Evolutionary conservation across 2,797 vertebrate genomes (phyloP), one percentile per base, ranked within the genome.

Genomic region (Hirundo rustica): DNA sequence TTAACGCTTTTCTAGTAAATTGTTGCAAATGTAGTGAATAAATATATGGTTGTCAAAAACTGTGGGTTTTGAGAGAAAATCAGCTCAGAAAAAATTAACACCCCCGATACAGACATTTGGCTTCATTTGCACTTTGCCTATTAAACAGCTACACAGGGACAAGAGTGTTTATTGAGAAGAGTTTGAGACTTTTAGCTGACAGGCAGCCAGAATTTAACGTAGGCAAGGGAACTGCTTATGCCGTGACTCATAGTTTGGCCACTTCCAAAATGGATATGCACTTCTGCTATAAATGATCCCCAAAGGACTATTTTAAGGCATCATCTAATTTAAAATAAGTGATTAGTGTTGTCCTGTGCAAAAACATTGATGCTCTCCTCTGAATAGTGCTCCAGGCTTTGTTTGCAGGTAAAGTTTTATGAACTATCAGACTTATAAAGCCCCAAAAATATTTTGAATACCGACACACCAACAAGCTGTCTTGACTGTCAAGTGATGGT

Each of bases 21-120:
- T 71, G 77, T 89, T 95, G 87, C 89, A 95, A 93, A 94, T 64
- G 57, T 92, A 95, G 87, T 25, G 66, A 97, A 97, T 97, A 97
- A 96, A 97, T 96, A 94, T 64, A 60, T 86, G 67, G 13, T 79
- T 95, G 75, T 85, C 72, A 87, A 76, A 82, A 94, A 50, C 45
- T 34, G 50, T 67, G 64, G 45, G 57, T 81, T 44, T 78, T n/a
- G n/a, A n/a, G 72, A 95, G 87, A 86, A 94, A 93, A 80, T 70
- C 73, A 81, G 67, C 48, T 79, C 58, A 76, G 61, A 75, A 83
- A 75, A 82, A 84, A 58, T 21, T 7, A 79, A 47, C 44, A 87
- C 22, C 26, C 26, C 30, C 32, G 12, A 32, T 72, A 78, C 66
- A 26, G 75, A 80, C 58, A 65, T 14, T 50, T 0, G 45, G 27